A percentile compares a stretch with the other conserved stretches of the same genome.
Conservation (phyloP, 2,113 vertebrate species). For the Anguilla rostrata region DNA sequence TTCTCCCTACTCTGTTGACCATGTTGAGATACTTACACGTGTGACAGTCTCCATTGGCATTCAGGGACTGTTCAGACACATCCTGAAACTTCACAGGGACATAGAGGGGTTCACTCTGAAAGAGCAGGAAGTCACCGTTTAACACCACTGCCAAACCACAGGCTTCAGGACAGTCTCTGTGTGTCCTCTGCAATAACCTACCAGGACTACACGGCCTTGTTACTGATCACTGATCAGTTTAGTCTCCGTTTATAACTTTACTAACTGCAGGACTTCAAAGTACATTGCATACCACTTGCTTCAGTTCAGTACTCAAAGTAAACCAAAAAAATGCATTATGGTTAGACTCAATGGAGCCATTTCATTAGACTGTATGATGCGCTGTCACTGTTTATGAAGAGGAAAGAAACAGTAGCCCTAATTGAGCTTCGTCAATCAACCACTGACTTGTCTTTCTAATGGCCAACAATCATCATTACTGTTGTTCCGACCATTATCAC, state of each 20-base stretch:
- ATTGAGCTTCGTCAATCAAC: neutral
- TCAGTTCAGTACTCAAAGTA: neutral
- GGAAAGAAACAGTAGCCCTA: neutral
- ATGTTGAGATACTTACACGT: slow-evolving; percentile 72
- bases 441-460: neutral
- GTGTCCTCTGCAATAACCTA: too few relatives aligned
- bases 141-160: neutral
- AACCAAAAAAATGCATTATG: too few relatives aligned
- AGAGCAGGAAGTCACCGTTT: slow-evolving; percentile 34
- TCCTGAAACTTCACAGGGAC: slow-evolving; percentile 97
- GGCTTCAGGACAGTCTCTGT: neutral
- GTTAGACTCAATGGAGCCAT: neutral
- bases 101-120: slow-evolving; percentile 93
- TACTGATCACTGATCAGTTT: too few relatives aligned
- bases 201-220: too few relatives aligned
- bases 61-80: slow-evolving; percentile 72
- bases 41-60: slow-evolving; percentile 68
- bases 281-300: neutral
- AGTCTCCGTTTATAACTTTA: too few relatives aligned
- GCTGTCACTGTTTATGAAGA: neutral
- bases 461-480: neutral
- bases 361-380: neutral
- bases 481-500: neutral
- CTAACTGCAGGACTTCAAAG: neutral
- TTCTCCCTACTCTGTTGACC: too few relatives aligned